A percentile compares a stretch with the other conserved stretches of the same genome.
These are phyloP conservation scores for Odontocolon sp. DNA, from an alignment of 2,888 invertebrate genomes.

Conservation along the genomic window DNA sequence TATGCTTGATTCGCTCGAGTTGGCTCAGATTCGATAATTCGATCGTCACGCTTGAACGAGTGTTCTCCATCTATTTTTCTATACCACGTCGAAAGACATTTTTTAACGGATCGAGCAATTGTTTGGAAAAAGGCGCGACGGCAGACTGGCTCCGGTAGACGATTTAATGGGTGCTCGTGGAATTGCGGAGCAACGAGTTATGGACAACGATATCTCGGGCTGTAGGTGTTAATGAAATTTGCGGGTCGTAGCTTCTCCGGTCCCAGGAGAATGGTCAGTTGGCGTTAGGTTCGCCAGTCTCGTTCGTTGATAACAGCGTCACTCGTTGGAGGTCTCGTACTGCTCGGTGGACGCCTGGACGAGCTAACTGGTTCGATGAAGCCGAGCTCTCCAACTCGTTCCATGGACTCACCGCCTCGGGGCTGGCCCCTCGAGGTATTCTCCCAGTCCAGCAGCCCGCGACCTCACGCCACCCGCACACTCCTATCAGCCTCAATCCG, in stretches of 20 bases:
- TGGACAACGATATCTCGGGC: slow-evolving; percentile 70
- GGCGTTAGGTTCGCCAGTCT: too few species aligned
- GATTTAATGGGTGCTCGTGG: slow-evolving; percentile 62
- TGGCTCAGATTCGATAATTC: too few species aligned
- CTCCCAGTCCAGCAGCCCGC: slow-evolving; percentile 16
- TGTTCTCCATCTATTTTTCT: too few species aligned
- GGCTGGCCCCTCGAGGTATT: slow-evolving; percentile 37
- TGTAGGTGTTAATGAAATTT: slow-evolving; percentile 77
- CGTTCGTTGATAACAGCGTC: slow-evolving; percentile 68
- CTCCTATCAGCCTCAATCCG: too few species aligned
- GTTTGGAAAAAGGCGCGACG: slow-evolving; percentile 1
- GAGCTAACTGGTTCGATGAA: slow-evolving; percentile 27
- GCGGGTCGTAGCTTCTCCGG: slow-evolving; percentile 73
- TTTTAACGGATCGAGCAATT: neutral
- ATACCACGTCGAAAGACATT: neutral
- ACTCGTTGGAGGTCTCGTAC: slow-evolving; percentile 55
- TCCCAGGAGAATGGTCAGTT: slow-evolving; percentile 65
- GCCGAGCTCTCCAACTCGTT: slow-evolving; percentile 33
- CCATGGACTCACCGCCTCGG: slow-evolving; percentile 12
- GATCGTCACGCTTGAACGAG: too few species aligned
- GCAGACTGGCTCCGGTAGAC: slow-evolving; percentile 44
- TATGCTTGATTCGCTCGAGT: too few species aligned
- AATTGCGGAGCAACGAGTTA: slow-evolving; percentile 62
- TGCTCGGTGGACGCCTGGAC: slow-evolving; percentile 37
- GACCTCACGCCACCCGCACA: slow-evolving; percentile 10